Base-by-base conservation (phyloP, 2,888 invertebrate genomes). In the Diadegma fenestrale region DNA sequence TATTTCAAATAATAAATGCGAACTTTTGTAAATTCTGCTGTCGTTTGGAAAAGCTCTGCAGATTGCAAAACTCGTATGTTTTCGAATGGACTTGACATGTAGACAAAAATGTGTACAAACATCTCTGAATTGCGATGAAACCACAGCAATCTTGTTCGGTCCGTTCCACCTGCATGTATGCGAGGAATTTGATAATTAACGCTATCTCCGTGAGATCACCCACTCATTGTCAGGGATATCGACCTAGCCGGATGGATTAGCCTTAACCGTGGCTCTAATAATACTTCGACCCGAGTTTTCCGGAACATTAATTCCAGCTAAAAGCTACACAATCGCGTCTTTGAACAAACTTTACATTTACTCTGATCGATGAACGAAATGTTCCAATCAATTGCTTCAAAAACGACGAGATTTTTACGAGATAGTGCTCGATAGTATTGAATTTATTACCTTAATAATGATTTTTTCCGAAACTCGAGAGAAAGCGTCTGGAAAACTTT, bases 161-260 rank as follows among this genome's bases (percentile, higher is more conserved):
- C 69, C 33, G n/a, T 73, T 68, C 30, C 14, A 26, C 68, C 48
- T 58, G 69, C 63, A 58, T 33, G 58, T 72, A 78, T 78, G 64
- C 73, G 19, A 61, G 81, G 81, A 78, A 85, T 78, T 81, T 78
- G 37, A 51, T 82, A 78, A 81, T 84, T 69, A 75, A 58, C 64
- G 45, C 51, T 37, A 54, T 73, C 61, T 69, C 22, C 63, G 51
- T 43, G 43, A 30, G 68, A 68, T 14, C 43, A 33, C 30, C 2
- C 12, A 5, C 14, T 22, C 51, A 3, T 22, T 22, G 8, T 63
- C 19, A 22, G 41, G 41, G 17, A 48, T 61, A 66, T 51, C 48
- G 14, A 76, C 37, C 37, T 58, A 12, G 12, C 68, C 64, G 12
- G 33, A 14, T 33, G n/a, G 30, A 33, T 33, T n/a, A 33, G 63